Evolutionary conservation across 2,113 vertebrate genomes (phyloP).

Genomic region (Pterophyllum scalare): DNA sequence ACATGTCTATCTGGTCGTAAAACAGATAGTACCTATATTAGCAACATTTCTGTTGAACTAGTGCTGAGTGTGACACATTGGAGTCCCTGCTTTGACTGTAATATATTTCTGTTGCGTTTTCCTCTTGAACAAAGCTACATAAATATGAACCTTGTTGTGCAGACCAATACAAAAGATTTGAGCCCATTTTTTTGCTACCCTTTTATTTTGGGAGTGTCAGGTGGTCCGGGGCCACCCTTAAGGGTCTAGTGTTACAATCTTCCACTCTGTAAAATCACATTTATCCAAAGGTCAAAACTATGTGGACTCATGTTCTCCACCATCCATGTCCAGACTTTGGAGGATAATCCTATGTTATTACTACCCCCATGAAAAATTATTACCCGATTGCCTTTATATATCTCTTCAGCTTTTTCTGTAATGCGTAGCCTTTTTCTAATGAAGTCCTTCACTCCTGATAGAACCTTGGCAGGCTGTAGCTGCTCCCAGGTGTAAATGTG

Average conservation of each 20-base stretch:
- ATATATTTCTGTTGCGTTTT: neutral
- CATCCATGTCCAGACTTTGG: slow-evolving; percentile 15
- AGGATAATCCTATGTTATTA: neutral
- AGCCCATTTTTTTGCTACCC: neutral
- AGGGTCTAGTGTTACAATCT: neutral
- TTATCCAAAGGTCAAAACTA: neutral
- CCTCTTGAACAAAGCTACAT: neutral
- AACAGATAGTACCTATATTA: fast-evolving
- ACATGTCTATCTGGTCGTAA: neutral
- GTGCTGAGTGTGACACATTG: neutral
- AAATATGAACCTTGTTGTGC: neutral
- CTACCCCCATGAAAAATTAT: neutral
- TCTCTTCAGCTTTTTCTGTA: neutral
- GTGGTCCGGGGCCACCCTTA: neutral
- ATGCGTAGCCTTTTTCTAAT: slow-evolving; percentile 6
- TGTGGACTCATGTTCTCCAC: neutral
- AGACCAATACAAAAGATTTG: neutral
- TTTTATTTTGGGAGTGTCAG: neutral
- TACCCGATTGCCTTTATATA: slow-evolving; percentile 5
- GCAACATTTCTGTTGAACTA: neutral
- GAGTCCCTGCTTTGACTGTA: neutral
- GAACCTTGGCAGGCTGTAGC: neutral
- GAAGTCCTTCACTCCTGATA: neutral
- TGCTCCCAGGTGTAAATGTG: slow-evolving; percentile 22
- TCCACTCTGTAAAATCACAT: neutral